phyloP scores from a whole-genome alignment of 1,140 invertebrate species.

The Bombus confusus region DNA sequence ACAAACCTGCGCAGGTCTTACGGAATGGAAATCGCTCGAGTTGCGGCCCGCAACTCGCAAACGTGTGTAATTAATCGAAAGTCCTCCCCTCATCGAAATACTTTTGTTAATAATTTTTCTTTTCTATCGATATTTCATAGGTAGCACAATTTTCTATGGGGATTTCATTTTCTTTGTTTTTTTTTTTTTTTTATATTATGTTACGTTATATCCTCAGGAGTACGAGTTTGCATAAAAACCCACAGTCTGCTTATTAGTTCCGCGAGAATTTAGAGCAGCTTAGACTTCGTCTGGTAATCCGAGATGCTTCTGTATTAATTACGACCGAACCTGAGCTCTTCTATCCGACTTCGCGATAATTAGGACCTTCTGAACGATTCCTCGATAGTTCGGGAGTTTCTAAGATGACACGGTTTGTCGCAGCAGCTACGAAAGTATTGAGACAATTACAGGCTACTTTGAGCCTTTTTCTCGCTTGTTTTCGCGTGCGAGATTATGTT shows the following conservation, averaged over 20 bases:
- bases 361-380: neutral
- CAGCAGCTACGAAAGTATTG: neutral
- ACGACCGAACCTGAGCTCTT: neutral
- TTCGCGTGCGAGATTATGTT: neutral
- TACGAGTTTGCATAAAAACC: too few relatives aligned
- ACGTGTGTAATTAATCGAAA: slow-evolving; percentile 1
- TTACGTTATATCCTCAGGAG: too few relatives aligned
- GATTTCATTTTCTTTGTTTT: too few relatives aligned
- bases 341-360: neutral
- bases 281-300: neutral
- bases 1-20: neutral
- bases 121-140: too few relatives aligned
- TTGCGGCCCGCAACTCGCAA: neutral
- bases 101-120: too few relatives aligned
- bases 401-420: neutral
- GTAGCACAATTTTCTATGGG: too few relatives aligned
- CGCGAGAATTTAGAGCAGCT: neutral
- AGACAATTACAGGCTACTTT: too few relatives aligned
- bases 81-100: too few relatives aligned
- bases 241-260: neutral
- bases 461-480: neutral
- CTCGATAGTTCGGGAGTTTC: neutral
- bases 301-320: neutral
- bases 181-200: too few relatives aligned
- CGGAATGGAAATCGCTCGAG: neutral